phyloP scores from a whole-genome alignment of 2,888 invertebrate species.

The Beris morrisii region DNA sequence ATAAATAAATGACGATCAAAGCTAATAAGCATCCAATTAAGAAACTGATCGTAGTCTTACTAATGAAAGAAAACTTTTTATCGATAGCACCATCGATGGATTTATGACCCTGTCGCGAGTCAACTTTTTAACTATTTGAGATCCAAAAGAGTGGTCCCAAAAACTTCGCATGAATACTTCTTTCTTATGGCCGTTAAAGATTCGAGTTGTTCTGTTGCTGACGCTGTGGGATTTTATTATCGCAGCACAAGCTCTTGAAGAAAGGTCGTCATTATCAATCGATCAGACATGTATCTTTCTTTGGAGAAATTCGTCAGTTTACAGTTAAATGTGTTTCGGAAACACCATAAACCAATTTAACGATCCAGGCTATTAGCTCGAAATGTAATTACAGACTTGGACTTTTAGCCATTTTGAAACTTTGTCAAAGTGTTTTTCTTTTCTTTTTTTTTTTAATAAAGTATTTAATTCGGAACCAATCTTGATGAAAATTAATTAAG shows the following conservation, averaged over 20 bases:
- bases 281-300: slow-evolving; percentile 20
- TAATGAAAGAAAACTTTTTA: slow-evolving; percentile 33
- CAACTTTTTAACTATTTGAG: slow-evolving; percentile 30
- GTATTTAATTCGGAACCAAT: no score
- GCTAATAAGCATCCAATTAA: slow-evolving; percentile 38
- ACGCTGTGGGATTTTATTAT: slow-evolving; percentile 6
- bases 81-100: slow-evolving; percentile 38
- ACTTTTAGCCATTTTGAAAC: slow-evolving; percentile 7
- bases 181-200: not conserved
- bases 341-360: slow-evolving; percentile 20
- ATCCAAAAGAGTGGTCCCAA: slow-evolving; percentile 7
- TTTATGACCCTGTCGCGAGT: slow-evolving; percentile 38
- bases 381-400: not conserved
- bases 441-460: not conserved
- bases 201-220: slow-evolving; percentile 2
- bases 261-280: slow-evolving; percentile 21
- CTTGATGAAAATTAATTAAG: no score
- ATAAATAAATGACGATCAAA: not conserved
- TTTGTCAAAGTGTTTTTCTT: slow-evolving; percentile 12
- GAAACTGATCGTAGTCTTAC: slow-evolving; percentile 27
- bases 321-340: slow-evolving; percentile 26
- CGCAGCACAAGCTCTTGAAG: slow-evolving; percentile 3
- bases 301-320: slow-evolving; percentile 34
- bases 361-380: slow-evolving; percentile 4
- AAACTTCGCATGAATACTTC: slow-evolving; percentile 15